Base-by-base conservation (phyloP, 2,888 invertebrate species). In the Pyralis farinalis region DNA sequence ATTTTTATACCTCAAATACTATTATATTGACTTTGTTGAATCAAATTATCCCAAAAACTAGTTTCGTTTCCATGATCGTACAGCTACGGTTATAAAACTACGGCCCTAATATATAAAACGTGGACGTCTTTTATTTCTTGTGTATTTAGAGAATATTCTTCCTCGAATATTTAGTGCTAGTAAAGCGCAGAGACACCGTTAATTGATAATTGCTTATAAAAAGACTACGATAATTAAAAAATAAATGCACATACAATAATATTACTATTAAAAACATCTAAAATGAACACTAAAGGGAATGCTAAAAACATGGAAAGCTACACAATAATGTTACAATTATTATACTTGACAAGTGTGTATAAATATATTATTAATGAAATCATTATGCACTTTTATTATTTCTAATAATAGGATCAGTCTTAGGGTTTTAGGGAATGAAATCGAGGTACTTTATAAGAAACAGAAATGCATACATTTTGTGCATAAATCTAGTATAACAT, bases 341-440 rank as follows among this genome's bases (percentile, higher is more conserved):
- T 16, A 8, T 16, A 16, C 16, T 16, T 8, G 22, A 22, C 4
- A 34, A 21, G 34, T 25, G n/a, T 7, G 16, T n/a, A 32, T 4
- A 1, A 16, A 12, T 3, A 32, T 32, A 16, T n/a, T 32, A 9
- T 1, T 32, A 20, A 6, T 32, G 16, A 12, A 32, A 12, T 25
- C 3, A 25, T 7, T 25, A 25, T 25, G 25, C n/a, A 25, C 2
- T 25, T 4, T 25, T 25, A 25, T 8, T 25, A 25, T 8, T 25
- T 25, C 25, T 25, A 25, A 25, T 2, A 16, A 16, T 7, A 2
- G 25, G 25, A 25, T 58, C 58, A 61, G 58, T 61, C 57, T 58
- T 55, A 36, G 39, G 44, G 40, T 43, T 50, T 46, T 51, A 41
- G 55, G 57, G 58, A 60, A 57, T 54, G 43, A 46, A 47, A 31